Conservation (phyloP, 2,113 vertebrate genomes). For the Caranx ignobilis region DNA sequence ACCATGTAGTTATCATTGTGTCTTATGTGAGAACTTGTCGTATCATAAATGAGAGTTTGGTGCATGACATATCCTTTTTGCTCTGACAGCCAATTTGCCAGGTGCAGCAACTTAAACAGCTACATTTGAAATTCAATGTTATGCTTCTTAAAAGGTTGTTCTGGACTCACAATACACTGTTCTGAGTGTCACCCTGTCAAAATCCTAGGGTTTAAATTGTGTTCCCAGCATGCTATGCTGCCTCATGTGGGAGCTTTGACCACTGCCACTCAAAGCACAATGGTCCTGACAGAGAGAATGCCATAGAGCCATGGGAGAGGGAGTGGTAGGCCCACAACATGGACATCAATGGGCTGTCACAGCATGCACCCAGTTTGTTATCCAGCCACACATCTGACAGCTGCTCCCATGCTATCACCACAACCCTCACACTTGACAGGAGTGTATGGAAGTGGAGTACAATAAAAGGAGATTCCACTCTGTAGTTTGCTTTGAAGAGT, state of each 20-base stretch:
- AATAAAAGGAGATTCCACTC: not conserved
- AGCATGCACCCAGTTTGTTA: conserved; percentile 23
- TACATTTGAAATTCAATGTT: not conserved
- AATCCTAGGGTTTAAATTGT: conserved; percentile 29
- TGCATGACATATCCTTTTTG: too few relatives aligned
- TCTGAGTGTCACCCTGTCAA: conserved; percentile 11
- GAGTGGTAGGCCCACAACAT: conserved; percentile 24
- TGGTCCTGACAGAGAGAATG: conserved; percentile 31
- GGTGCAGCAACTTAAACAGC: conserved; percentile 1
- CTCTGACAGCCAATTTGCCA: not conserved
- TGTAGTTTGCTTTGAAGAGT: conserved; percentile 17
- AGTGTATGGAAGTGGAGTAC: conserved; percentile 18
- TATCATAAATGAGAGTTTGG: too few relatives aligned
- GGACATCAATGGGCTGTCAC: conserved; percentile 55
- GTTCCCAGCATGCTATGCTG: conserved; percentile 18
- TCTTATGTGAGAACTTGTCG: too few relatives aligned
- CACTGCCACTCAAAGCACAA: conserved; percentile 55
- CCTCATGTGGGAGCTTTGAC: conserved; percentile 35
- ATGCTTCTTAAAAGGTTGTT: not conserved
- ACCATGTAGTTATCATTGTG: too few relatives aligned
- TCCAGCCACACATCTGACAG: conserved; percentile 64
- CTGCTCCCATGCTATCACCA: conserved; percentile 43
- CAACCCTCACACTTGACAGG: conserved; percentile 39
- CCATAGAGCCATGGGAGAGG: conserved; percentile 18
- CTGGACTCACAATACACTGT: not conserved